Evolutionary conservation across 2,888 invertebrate genomes (phyloP), one percentile per base, ranked within the genome.

Genomic region (Lissocephala sabroskyi): DNA sequence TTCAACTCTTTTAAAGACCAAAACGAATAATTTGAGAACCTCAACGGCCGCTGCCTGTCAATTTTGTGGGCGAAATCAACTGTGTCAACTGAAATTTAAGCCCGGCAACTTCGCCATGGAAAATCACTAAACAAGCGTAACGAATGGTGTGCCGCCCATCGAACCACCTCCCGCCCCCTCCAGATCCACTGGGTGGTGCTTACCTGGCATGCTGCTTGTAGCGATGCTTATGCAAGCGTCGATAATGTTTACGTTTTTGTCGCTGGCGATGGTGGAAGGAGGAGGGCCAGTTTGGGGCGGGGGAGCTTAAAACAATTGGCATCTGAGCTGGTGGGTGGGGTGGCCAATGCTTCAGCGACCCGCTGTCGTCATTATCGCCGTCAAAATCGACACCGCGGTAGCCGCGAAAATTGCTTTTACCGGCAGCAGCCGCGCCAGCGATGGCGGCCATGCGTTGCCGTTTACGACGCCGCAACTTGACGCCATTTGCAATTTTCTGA

Each of bases 201-300:
- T 52, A 76, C 76, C 79, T 67, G 51, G 57, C 49, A 14, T 62
- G 56, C n/a, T 56, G 70, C 55, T 73, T 79, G 54, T 56, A 74
- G 41, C 79, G 76, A 49, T 67, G 74, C 46, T 62, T 66, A 45
- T 68, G 73, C 41, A 62, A 56, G 42, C 77, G 65, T 56, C 67
- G 63, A 57, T 62, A 65, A 52, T 67, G 76, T 56, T 65, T 74
- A 16, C 77, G 79, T 41, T 76, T 76, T 41, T 67, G 62, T 13
- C 71, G 49, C 7, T 52, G 43, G 10, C 71, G 49, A 6, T 52
- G 43, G 10, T 45, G 45, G n/a, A n/a, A 18, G 30, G n/a, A 11
- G 9, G 39, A 23, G 36, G 13, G 13, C 26, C 11, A 1, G 14
- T 16, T 9, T 35, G 41, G 9, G 6, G 13, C 29, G 6, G 35